Base-by-base conservation (phyloP, 2,888 invertebrate species). In the Furcula furcula region DNA sequence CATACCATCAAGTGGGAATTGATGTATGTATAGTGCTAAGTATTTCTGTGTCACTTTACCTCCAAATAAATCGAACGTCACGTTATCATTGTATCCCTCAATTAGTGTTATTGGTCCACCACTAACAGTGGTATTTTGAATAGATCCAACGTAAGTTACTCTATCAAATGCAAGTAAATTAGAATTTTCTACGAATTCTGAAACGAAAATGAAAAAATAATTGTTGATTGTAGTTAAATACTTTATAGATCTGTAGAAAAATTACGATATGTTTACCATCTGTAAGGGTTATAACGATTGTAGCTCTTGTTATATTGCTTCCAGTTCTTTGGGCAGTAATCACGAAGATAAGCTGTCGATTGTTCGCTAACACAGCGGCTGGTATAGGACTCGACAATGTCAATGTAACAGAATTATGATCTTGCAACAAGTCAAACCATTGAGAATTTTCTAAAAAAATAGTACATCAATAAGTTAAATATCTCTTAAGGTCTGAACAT, bases 361-460 rank as follows among this genome's bases (percentile, higher is more conserved):
- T 52, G 27, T 36, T 58, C 7, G 37, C 31, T 11, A 58, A 14
- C 4, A 52, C 37, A 7, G 34, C 36, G n/a, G 23, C 29, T 5
- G 48, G 47, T 3, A 55, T 50, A 7, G 48, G 29, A 12, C 10
- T 38, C 0, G 13, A 7, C 16, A 42, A 15, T 16, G 6, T 19
- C 29, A 51, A 26, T 7, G 26, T 36, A 3, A 47, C 34, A 4
- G 29, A 38, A 38, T 19, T 42, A 14, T 26, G 35, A 3, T 20
- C 18, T 11, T 4, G 30, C 4, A 25, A 23, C 4, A 59, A 13
- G 4, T 10, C 30, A 32, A 69, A 72, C 59, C 63, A 68, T 15
- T 55, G 46, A 0, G 65, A 31, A 12, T 57, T 28, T 3, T 60
- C 71, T 71, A 46, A 22, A 63, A 59, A 3, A 5, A 27, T 7